Conservation (phyloP, 2,113 vertebrate species). For the Elaphurus davidianus region DNA sequence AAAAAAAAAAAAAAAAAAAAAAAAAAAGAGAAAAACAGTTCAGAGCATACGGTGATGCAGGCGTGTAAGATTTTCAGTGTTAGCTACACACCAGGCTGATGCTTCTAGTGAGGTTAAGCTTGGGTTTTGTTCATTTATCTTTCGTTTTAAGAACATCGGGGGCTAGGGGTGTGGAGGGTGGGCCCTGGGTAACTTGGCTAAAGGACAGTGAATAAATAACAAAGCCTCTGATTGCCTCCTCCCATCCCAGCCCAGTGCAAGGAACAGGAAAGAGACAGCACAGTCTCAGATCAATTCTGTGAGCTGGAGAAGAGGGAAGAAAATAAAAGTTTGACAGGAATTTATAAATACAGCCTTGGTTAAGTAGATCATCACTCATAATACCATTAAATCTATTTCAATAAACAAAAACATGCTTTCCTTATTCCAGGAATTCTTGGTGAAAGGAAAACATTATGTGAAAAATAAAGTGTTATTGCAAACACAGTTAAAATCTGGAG, state of each 20-base stretch:
- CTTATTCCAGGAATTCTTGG: slow-evolving; percentile 84
- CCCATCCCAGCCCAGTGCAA: background rate
- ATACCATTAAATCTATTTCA: slow-evolving; percentile 87
- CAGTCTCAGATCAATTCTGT: background rate
- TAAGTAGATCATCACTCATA: slow-evolving; percentile 84
- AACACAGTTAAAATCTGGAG: slow-evolving; percentile 94
- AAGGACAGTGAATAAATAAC: background rate
- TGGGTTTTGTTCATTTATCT: background rate
- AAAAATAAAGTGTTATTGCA: slow-evolving; percentile 94
- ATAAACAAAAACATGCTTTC: slow-evolving; percentile 87
- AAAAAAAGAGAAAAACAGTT: background rate
- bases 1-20: background rate
- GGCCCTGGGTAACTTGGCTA: background rate
- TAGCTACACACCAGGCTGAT: background rate
- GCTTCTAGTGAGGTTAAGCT: background rate
- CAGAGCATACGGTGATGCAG: background rate
- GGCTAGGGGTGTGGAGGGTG: background rate
- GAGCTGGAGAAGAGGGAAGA: slow-evolving; percentile 48
- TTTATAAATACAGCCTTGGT: slow-evolving; percentile 82
- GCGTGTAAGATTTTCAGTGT: background rate
- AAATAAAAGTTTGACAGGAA: slow-evolving; percentile 81
- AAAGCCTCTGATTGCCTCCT: background rate
- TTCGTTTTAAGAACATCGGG: background rate
- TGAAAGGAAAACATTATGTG: slow-evolving; percentile 90
- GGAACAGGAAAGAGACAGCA: background rate